These are phyloP conservation scores for Amiota mariae DNA, from an alignment of 2,888 invertebrate genomes.

Conservation along the genomic window DNA sequence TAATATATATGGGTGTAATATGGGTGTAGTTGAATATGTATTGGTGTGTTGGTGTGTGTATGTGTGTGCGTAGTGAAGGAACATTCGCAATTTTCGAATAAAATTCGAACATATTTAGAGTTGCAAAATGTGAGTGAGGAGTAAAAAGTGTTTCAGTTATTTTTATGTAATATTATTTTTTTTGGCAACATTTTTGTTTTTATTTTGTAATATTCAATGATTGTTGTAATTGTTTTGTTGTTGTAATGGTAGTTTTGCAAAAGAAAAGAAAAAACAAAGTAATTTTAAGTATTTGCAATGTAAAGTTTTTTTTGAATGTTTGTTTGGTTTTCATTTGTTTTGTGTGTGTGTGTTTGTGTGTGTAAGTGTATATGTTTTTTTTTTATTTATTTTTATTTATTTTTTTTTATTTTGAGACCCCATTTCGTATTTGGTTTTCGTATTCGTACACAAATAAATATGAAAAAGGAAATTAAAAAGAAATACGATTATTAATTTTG, in stretches of 20 bases:
- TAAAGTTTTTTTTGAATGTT: slow-evolving; percentile 36
- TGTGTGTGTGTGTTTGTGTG: slow-evolving; percentile 42
- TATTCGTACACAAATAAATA: slow-evolving; percentile 72
- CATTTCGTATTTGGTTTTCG: slow-evolving; percentile 71
- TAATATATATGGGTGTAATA: too few relatives aligned
- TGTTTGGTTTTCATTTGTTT: slow-evolving; percentile 24
- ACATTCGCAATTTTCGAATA: too few relatives aligned
- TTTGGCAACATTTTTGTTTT: slow-evolving; percentile 14
- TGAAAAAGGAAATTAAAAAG: slow-evolving; percentile 72
- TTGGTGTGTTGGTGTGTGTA: too few relatives aligned
- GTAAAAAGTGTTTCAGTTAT: neutral
- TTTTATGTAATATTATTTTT: neutral
- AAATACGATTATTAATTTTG: slow-evolving; percentile 70
- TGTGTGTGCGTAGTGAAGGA: too few relatives aligned
- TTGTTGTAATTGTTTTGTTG: neutral
- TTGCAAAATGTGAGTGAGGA: too few relatives aligned
- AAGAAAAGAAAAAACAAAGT: slow-evolving; percentile 5
- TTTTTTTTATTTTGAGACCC: slow-evolving; percentile 67
- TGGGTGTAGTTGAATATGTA: too few relatives aligned
- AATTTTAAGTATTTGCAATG: slow-evolving; percentile 37
- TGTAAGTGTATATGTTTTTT: slow-evolving; percentile 49
- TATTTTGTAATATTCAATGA: neutral
- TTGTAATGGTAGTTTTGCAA: slow-evolving; percentile 28
- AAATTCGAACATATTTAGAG: too few relatives aligned
- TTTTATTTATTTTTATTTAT: slow-evolving; percentile 45